These are phyloP conservation scores for Micoletzkya japonica DNA, from an alignment of 2,888 invertebrate species.

Conservation along the genomic window DNA sequence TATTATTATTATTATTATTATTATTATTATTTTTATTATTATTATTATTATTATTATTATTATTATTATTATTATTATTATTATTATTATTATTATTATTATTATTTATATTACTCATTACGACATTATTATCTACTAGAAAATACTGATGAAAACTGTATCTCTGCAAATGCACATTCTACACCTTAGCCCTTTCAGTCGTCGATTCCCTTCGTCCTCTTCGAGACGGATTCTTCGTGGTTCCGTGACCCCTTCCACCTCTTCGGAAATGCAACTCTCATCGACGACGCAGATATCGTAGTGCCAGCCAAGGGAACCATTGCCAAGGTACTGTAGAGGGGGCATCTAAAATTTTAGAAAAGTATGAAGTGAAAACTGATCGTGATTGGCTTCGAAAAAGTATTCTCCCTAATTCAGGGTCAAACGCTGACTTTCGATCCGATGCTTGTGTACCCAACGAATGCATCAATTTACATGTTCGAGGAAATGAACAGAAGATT, in stretches of 20 bases:
- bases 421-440: slow-evolving; percentile 53
- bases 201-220: slow-evolving; percentile 49
- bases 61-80: no score
- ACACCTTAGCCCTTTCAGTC: no score
- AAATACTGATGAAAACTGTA: no score
- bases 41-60: no score
- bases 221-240: slow-evolving; percentile 61
- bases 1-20: no score
- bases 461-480: slow-evolving; percentile 41
- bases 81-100: no score
- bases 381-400: neutral
- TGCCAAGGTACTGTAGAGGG: neutral
- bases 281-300: slow-evolving; percentile 55
- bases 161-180: no score
- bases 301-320: slow-evolving; percentile 48
- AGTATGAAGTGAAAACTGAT: neutral
- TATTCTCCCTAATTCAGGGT: slow-evolving; percentile 26
- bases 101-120: no score
- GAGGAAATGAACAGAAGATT: slow-evolving; percentile 44
- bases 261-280: slow-evolving; percentile 35
- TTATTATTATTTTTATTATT: no score
- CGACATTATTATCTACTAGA: no score
- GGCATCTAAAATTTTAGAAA: neutral
- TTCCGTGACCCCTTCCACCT: slow-evolving; percentile 47
- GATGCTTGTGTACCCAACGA: slow-evolving; percentile 52